Percentiles rank a stretch among this genome's conserved stretches.
Evolutionary conservation across 2,113 vertebrate genomes (phyloP).

Genomic region (Rhadina sibilatrix): DNA sequence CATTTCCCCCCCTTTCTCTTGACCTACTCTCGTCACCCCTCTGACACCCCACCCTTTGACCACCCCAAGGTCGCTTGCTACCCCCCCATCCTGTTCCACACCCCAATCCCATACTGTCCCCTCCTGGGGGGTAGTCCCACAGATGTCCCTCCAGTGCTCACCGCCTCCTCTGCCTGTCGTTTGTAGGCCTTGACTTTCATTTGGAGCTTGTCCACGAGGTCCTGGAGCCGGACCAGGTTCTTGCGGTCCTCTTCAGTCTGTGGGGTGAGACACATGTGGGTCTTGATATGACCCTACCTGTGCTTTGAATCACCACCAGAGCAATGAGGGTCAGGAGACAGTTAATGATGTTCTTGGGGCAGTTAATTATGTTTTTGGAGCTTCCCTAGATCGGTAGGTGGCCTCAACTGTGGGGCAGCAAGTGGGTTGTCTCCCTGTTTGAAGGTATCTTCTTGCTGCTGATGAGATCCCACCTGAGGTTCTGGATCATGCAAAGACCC

Average conservation of each 20-base stretch:
- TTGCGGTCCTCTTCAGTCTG: slow-evolving; percentile 7
- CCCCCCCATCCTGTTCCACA: not conserved
- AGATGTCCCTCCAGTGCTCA: not conserved
- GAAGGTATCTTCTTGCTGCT: not conserved
- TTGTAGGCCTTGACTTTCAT: slow-evolving; percentile 44
- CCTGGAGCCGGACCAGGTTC: slow-evolving; percentile 17
- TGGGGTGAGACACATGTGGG: not conserved
- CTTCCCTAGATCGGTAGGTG: too few relatives aligned
- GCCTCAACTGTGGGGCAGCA: not conserved
- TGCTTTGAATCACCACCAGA: not conserved
- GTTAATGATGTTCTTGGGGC: not conserved
- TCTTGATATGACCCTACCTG: not conserved
- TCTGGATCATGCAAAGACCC: not conserved
- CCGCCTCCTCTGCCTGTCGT: slow-evolving; percentile 31
- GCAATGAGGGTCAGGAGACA: not conserved
- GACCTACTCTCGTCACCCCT: not conserved
- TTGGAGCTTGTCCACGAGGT: slow-evolving; percentile 27
- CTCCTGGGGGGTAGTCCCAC: too few relatives aligned
- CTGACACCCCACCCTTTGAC: not conserved
- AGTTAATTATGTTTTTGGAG: not conserved
- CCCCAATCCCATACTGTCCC: rapidly evolving
- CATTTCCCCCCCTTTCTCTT: not conserved
- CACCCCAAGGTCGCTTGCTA: not conserved
- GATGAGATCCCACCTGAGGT: not conserved
- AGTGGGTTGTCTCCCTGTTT: not conserved